phyloP scores from a whole-genome alignment of 2,113 vertebrate species.

The Phrynocephalus versicolor region DNA sequence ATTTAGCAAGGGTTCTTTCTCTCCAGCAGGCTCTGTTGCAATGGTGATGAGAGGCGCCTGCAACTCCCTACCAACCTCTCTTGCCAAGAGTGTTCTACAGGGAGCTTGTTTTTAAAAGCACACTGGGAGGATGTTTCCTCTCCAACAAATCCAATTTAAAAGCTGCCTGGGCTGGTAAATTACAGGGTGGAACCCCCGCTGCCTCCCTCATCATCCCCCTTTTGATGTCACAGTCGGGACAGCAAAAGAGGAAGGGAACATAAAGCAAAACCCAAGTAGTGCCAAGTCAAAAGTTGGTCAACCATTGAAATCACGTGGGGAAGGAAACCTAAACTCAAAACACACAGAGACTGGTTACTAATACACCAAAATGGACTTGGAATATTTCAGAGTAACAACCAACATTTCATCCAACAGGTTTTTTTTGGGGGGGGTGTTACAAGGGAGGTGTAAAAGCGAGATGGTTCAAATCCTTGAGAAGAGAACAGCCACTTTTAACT shows the following conservation, averaged over 20 bases:
- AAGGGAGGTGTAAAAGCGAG: no score
- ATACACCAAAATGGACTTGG: no score
- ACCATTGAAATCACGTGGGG: no score
- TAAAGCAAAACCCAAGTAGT: no score
- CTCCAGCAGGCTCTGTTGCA: neutral
- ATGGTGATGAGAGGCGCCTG: neutral
- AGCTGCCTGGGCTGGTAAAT: neutral
- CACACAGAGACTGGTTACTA: no score
- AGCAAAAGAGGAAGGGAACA: neutral
- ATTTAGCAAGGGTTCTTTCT: no score
- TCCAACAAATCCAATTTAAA: neutral
- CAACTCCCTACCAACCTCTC: neutral
- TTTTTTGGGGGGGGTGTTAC: no score
- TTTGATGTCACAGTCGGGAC: neutral
- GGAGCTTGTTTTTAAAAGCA: neutral
- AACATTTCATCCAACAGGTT: neutral
- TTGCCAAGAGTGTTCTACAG: neutral
- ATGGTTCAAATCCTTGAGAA: neutral
- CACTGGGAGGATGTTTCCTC: neutral
- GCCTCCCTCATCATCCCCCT: no score
- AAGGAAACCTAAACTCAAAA: no score
- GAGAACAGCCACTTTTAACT: neutral
- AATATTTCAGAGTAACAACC: no score
- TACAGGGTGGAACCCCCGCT: neutral
- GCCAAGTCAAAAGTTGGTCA: no score